phyloP scores from a whole-genome alignment of 1,140 invertebrate species.

The Dryas iulia region DNA sequence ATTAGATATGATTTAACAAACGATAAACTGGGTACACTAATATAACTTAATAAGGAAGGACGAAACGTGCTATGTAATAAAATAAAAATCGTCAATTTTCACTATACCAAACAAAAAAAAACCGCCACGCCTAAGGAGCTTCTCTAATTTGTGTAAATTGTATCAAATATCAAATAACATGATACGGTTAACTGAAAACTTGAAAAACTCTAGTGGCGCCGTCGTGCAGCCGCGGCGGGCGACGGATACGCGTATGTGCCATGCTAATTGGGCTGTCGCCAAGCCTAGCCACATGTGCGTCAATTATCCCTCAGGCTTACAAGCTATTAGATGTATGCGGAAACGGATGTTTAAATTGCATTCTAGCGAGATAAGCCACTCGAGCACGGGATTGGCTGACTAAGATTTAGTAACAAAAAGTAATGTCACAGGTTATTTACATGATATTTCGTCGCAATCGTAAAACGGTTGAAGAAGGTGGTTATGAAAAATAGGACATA shows the following conservation, averaged over 20 bases:
- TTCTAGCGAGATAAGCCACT: constrained; percentile 54
- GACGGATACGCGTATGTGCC: constrained; percentile 53
- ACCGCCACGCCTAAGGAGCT: neutral
- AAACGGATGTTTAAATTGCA: constrained; percentile 79
- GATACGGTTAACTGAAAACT: constrained; percentile 39
- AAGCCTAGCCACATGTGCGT: constrained; percentile 68
- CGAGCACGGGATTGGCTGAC: neutral
- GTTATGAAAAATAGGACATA: no score
- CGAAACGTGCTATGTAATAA: neutral
- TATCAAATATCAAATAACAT: constrained; percentile 46
- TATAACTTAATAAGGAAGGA: neutral
- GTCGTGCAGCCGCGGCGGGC: constrained; percentile 36
- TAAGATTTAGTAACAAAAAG: neutral
- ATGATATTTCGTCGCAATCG: neutral
- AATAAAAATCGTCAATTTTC: neutral
- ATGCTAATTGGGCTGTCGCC: constrained; percentile 77
- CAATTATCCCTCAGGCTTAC: constrained; percentile 78
- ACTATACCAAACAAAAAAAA: neutral
- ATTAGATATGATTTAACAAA: no score
- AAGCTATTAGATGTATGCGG: constrained; percentile 74
- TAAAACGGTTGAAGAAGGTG: neutral
- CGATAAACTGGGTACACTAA: no score
- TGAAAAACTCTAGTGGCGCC: constrained; percentile 35
- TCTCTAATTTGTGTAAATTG: neutral
- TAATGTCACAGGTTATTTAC: neutral